A percentile compares a stretch with the other conserved stretches of the same genome.
Evolutionary conservation across 1,140 invertebrate species (phyloP).

Genomic region (Monochamus saltuarius): DNA sequence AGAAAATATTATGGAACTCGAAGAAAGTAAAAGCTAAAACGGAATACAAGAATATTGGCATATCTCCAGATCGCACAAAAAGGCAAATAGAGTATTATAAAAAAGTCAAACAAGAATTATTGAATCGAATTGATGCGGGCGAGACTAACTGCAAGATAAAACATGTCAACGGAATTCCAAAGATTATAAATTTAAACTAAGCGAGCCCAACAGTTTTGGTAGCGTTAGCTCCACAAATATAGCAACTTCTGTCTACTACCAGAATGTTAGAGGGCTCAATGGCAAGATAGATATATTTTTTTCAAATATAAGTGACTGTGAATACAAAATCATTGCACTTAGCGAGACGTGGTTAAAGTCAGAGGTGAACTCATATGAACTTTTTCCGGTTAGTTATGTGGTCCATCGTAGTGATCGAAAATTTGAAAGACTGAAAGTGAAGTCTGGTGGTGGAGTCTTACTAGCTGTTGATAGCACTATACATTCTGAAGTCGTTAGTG

Average conservation of each 20-base stretch:
- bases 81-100: slow-evolving; percentile 9
- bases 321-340: not conserved
- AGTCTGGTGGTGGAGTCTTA: slow-evolving; percentile 1
- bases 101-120: slow-evolving; percentile 4
- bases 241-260: slow-evolving; percentile 1
- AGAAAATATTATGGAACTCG: not conserved
- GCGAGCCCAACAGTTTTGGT: not conserved
- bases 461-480: slow-evolving; percentile 1
- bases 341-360: slow-evolving; percentile 8
- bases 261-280: slow-evolving; percentile 6
- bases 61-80: not conserved
- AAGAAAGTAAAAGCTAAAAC: not conserved
- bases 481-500: slow-evolving; percentile 2
- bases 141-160: slow-evolving; percentile 6
- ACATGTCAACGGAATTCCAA: not conserved
- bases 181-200: not conserved
- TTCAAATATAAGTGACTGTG: slow-evolving; percentile 1
- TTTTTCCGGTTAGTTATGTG: slow-evolving; percentile 2
- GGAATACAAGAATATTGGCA: not conserved
- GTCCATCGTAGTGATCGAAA: not conserved
- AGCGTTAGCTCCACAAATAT: not conserved
- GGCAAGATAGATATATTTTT: slow-evolving; percentile 10
- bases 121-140: not conserved
- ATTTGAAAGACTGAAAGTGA: not conserved
- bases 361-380: not conserved